These are phyloP conservation scores for Bombylius discolor DNA, from an alignment of 2,888 invertebrate genomes.

Conservation along the genomic window DNA sequence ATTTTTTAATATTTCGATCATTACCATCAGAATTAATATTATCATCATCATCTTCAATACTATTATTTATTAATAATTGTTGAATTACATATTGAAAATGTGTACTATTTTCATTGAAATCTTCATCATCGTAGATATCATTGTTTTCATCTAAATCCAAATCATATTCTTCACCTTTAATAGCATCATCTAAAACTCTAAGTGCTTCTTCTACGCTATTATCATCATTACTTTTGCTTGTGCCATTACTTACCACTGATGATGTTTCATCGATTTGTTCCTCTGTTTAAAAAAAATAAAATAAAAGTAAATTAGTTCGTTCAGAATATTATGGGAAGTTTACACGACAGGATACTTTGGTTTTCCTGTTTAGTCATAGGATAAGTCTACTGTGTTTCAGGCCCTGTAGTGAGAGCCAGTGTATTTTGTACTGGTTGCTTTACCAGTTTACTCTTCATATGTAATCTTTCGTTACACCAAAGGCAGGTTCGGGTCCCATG, in stretches of 20 bases:
- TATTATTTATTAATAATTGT: slow-evolving; percentile 11
- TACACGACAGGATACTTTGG: too few relatives aligned
- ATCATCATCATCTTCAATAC: neutral
- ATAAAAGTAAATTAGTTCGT: too few relatives aligned
- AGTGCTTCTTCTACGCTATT: slow-evolving; percentile 19
- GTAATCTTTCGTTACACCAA: too few relatives aligned
- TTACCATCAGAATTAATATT: neutral
- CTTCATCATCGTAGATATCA: slow-evolving; percentile 4
- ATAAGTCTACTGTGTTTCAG: too few relatives aligned
- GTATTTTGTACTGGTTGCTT: too few relatives aligned
- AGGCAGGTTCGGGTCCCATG: too few relatives aligned
- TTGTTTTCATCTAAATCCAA: neutral
- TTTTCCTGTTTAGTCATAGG: too few relatives aligned
- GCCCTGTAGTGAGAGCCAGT: too few relatives aligned
- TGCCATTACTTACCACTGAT: slow-evolving; percentile 12
- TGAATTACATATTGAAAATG: slow-evolving; percentile 13
- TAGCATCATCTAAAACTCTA: slow-evolving; percentile 16
- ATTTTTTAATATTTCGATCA: neutral
- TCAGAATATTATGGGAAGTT: too few relatives aligned
- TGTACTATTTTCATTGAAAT: slow-evolving; percentile 7
- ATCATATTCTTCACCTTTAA: slow-evolving; percentile 14
- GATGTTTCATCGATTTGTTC: neutral
- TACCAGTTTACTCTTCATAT: too few relatives aligned
- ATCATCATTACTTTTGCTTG: slow-evolving; percentile 13
- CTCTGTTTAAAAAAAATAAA: neutral